Evolutionary conservation across 35 echinoderm and acorn worm genomes (phyloP).

Genomic region (Ophioderma brevispina): DNA sequence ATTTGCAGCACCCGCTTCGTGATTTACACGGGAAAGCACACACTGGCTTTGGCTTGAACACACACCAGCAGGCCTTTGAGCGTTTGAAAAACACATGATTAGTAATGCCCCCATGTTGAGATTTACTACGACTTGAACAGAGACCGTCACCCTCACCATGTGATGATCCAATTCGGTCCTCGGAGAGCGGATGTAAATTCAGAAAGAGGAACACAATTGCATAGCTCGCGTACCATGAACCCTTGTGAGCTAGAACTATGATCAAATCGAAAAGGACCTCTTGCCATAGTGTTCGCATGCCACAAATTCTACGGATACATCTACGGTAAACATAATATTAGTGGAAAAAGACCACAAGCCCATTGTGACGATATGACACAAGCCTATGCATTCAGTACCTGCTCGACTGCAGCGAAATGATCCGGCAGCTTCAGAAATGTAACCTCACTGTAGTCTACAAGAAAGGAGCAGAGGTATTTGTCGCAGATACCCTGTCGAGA

Average conservation of each 20-base stretch:
- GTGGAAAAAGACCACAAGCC: too few relatives aligned
- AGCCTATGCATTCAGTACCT: slow-evolving; percentile 16
- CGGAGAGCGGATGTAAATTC: slow-evolving; percentile 47
- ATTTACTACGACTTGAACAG: slow-evolving; percentile 15
- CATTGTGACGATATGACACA: slow-evolving; percentile 8
- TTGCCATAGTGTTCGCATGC: too few relatives aligned
- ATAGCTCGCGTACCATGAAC: slow-evolving; percentile 43
- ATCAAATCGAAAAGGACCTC: too few relatives aligned
- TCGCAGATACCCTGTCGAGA: too few relatives aligned
- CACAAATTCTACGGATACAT: too few relatives aligned
- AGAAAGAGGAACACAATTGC: slow-evolving; percentile 48
- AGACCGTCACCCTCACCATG: slow-evolving; percentile 48
- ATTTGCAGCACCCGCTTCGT: slow-evolving; percentile 29
- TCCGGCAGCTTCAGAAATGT: slow-evolving; percentile 62
- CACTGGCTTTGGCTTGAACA: slow-evolving; percentile 30
- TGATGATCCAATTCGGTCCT: slow-evolving; percentile 52
- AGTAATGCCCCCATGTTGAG: slow-evolving; percentile 37
- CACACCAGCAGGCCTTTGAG: slow-evolving; percentile 38
- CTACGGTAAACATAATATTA: too few relatives aligned
- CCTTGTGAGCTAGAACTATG: slow-evolving; percentile 38
- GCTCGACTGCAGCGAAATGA: too few relatives aligned
- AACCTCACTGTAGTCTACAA: slow-evolving; percentile 10
- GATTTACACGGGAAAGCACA: not conserved
- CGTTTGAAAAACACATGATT: slow-evolving; percentile 26
- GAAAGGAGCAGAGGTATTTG: too few relatives aligned